Percentiles rank a stretch among this genome's conserved stretches.
These are phyloP conservation scores for Operophtera brumata DNA, from an alignment of 2,888 invertebrate genomes.

Conservation along the genomic window DNA sequence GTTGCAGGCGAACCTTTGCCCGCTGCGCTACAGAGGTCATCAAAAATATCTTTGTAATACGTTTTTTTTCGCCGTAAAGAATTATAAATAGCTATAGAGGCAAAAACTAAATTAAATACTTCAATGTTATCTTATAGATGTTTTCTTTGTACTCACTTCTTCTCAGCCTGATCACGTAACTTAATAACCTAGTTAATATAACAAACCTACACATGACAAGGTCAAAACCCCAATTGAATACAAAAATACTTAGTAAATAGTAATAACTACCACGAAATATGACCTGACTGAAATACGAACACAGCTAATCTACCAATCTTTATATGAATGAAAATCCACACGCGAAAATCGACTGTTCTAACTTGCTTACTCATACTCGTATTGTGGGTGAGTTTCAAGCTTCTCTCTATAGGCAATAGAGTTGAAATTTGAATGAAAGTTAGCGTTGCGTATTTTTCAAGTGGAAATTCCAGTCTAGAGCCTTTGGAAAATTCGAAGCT, in stretches of 20 bases:
- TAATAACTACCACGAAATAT: conserved; percentile 28
- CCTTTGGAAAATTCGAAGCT: neutral
- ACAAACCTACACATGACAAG: conserved; percentile 47
- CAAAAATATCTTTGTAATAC: too few species aligned
- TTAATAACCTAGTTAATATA: conserved; percentile 33
- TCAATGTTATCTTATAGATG: too few species aligned
- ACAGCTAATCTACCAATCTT: conserved; percentile 24
- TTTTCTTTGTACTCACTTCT: conserved; percentile 39
- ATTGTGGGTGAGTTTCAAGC: neutral
- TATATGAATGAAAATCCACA: conserved; percentile 29
- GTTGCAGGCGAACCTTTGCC: too few species aligned
- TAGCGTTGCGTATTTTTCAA: neutral
- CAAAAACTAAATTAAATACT: neutral
- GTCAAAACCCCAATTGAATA: conserved; percentile 34
- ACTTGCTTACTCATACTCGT: conserved; percentile 11
- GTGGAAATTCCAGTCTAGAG: neutral
- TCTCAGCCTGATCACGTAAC: conserved; percentile 35
- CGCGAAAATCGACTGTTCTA: conserved; percentile 34
- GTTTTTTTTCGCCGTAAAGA: too few species aligned
- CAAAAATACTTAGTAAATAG: conserved; percentile 20
- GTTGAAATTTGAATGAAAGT: neutral
- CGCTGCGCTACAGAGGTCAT: too few species aligned
- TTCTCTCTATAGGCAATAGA: neutral
- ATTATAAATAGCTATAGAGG: too few species aligned
- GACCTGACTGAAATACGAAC: conserved; percentile 34